Base-by-base conservation (phyloP, 2,113 vertebrate genomes). In the Carassius carassius region DNA sequence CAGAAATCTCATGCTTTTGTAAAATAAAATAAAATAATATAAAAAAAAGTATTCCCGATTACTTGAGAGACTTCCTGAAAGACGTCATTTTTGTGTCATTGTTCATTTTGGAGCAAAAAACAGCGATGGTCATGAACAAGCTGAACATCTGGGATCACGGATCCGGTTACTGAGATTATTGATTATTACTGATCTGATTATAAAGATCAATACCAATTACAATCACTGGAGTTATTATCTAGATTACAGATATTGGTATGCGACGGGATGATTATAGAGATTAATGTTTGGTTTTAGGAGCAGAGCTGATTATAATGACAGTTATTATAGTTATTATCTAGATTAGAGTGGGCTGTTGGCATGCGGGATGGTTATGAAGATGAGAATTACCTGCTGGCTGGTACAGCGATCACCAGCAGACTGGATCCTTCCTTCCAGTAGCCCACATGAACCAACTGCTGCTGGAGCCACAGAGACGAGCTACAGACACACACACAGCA, bases 391-490 rank as follows among this genome's bases (percentile, higher is more conserved):
- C 96, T 96, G 89, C 97, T 94, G 78, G 97, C 96, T 87, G 98
- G 98, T 85, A 99, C 94, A 47, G 95, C 96, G 29, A 99, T 92
- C 73, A 99, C 91, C 37, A 99, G 90, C 87, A 99, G 93, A 85
- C 96, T 96, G 88, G 95, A 94, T 86, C 86, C 94, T 73, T 99
- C 97, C 88, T 98, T 99, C 96, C 97, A 97, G 93, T 99, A 99
- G 92, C 96, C 96, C 85, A 99, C 95, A 79, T 99, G 96, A 65
- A 98, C 94, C 91, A 98, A 91, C 87, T 96, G 96, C 78, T 91
- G 96, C 56, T 95, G 94, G 81, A 99, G 93, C 87, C 97, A 90
- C 3, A 99, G 94, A 47, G 97, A 97, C 9, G 84, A 87, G 44
- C 84, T 86, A 5, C 23, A 19, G 70, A 58, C 8, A 56, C 19